Conservation (phyloP, 2,797 vertebrate genomes). For the Alauda arvensis region DNA sequence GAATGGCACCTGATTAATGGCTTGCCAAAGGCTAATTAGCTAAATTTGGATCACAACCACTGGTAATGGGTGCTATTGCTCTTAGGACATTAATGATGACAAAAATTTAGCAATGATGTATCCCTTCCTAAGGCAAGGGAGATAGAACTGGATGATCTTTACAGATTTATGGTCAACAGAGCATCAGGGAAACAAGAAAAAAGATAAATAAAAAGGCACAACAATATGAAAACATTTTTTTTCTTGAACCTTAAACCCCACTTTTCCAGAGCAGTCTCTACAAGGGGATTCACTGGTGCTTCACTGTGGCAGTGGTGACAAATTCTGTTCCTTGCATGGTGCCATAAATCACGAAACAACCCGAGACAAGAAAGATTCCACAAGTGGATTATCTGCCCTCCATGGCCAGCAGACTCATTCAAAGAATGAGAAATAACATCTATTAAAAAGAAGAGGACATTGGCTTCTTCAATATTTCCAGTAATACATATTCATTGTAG, state of each 20-base stretch:
- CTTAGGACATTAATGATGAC: neutral
- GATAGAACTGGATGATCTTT: neutral
- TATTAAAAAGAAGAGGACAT: neutral
- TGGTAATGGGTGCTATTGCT: neutral
- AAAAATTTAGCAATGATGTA: neutral
- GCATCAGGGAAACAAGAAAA: neutral
- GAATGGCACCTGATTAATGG: neutral
- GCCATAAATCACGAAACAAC: neutral
- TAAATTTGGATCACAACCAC: neutral
- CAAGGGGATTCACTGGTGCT: neutral
- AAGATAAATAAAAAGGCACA: neutral
- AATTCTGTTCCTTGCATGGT: neutral
- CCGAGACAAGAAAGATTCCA: neutral
- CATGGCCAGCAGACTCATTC: neutral
- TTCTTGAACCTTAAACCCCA: neutral
- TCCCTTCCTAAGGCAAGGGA: neutral
- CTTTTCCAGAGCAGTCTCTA: neutral
- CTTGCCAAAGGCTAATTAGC: neutral
- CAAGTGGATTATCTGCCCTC: slow-evolving; percentile 6
- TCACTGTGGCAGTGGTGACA: neutral
- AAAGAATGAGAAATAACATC: slow-evolving; percentile 21
- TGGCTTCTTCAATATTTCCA: slow-evolving; percentile 20
- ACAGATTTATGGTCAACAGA: neutral
- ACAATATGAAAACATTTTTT: neutral
- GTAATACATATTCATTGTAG: slow-evolving; percentile 9